These are phyloP conservation scores for Halesus radiatus DNA, from an alignment of 1,140 invertebrate genomes.

Conservation along the genomic window DNA sequence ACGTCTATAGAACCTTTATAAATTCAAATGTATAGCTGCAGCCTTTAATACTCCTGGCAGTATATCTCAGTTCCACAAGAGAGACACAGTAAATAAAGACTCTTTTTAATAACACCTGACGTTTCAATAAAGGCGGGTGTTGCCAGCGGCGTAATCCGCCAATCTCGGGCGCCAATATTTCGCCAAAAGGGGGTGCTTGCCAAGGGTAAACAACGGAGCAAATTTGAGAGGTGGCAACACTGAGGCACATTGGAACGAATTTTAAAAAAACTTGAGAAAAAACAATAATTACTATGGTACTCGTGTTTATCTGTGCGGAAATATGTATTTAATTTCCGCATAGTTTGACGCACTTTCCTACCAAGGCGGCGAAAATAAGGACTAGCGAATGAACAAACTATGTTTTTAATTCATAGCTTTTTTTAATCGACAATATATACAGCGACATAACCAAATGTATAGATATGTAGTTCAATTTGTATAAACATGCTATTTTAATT, in stretches of 20 bases:
- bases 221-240: constrained; percentile 29
- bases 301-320: no score
- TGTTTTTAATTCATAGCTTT: no score
- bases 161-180: constrained; percentile 44
- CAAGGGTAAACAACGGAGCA: constrained; percentile 20
- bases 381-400: no score
- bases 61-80: background rate
- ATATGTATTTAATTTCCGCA: no score
- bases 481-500: no score
- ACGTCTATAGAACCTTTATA: background rate
- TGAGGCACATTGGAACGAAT: background rate
- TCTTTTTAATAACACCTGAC: constrained; percentile 51
- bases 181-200: constrained; percentile 38
- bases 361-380: no score
- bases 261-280: no score
- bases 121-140: constrained; percentile 47
- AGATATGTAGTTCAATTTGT: no score
- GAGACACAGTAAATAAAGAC: constrained; percentile 36
- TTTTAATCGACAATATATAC: no score
- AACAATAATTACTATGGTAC: no score
- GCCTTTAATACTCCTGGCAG: background rate
- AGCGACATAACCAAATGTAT: no score
- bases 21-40: background rate
- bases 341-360: no score
- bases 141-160: constrained; percentile 43